phyloP scores from a whole-genome alignment of 2,888 invertebrate genomes.

The Bibio marci region DNA sequence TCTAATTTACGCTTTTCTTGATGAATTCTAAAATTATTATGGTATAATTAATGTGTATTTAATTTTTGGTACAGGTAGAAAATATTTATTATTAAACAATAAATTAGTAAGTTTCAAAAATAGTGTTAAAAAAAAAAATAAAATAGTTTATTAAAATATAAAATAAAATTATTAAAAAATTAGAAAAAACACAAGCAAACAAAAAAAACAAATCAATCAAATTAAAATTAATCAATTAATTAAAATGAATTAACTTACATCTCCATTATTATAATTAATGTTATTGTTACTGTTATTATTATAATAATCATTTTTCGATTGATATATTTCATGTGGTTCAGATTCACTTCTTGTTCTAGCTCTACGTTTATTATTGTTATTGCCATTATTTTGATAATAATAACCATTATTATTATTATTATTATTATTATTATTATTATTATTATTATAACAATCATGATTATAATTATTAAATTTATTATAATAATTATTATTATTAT shows the following conservation, averaged over 20 bases:
- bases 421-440: neutral
- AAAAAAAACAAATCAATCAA: no score
- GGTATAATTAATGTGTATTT: no score
- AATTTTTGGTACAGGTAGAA: no score
- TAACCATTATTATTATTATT: neutral
- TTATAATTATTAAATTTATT: neutral
- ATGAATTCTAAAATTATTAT: no score
- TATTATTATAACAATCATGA: neutral
- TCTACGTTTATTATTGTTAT: constrained; percentile 6
- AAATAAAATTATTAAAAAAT: no score
- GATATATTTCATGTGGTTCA: constrained; percentile 5
- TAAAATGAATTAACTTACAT: constrained; percentile 4
- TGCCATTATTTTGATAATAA: no score
- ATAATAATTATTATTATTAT: neutral
- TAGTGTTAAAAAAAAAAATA: no score
- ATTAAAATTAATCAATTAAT: neutral
- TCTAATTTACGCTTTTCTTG: no score
- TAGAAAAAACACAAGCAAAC: no score
- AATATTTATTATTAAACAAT: no score
- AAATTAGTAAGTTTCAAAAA: no score
- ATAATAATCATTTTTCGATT: neutral
- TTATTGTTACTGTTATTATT: neutral
- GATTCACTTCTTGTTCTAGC: constrained; percentile 9
- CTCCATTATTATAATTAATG: neutral
- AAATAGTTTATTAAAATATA: no score